These are phyloP conservation scores for Leptura quadrifasciata DNA, from an alignment of 2,888 invertebrate species.

Conservation along the genomic window DNA sequence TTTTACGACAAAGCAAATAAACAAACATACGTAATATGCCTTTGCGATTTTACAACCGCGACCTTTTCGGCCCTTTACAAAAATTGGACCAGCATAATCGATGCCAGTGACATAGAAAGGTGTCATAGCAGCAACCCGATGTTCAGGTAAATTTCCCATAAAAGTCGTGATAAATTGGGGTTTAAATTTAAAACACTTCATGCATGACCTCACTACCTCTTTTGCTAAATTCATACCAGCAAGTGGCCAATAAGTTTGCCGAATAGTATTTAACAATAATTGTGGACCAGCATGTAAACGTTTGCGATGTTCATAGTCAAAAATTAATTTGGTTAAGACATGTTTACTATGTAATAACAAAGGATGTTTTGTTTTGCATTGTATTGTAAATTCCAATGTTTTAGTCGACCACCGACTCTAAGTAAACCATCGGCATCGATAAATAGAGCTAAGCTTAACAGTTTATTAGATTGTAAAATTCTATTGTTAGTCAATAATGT, in stretches of 20 bases:
- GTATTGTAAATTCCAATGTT: background rate
- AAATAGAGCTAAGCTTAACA: slow-evolving; percentile 6
- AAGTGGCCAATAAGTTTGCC: too few species aligned
- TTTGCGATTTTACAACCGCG: too few species aligned
- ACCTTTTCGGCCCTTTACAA: background rate
- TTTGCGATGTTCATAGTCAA: too few species aligned
- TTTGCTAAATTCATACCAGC: background rate
- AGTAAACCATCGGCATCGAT: too few species aligned
- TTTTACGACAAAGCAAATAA: slow-evolving; percentile 1
- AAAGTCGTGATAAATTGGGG: background rate
- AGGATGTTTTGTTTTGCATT: background rate
- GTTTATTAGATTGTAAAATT: slow-evolving; percentile 1
- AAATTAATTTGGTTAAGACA: too few species aligned
- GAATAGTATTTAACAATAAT: too few species aligned
- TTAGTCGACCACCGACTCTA: too few species aligned
- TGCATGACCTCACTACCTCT: background rate
- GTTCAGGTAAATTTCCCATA: slow-evolving; percentile 8
- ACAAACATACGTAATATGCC: background rate
- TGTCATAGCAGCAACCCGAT: background rate
- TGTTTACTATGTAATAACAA: too few species aligned
- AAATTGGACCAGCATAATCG: background rate
- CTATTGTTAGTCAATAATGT: too few species aligned
- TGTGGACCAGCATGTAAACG: too few species aligned
- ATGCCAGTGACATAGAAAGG: background rate
- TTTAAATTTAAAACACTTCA: background rate